These are phyloP conservation scores for Lacanobia wlatinum DNA, from an alignment of 2,888 invertebrate genomes.

Conservation along the genomic window DNA sequence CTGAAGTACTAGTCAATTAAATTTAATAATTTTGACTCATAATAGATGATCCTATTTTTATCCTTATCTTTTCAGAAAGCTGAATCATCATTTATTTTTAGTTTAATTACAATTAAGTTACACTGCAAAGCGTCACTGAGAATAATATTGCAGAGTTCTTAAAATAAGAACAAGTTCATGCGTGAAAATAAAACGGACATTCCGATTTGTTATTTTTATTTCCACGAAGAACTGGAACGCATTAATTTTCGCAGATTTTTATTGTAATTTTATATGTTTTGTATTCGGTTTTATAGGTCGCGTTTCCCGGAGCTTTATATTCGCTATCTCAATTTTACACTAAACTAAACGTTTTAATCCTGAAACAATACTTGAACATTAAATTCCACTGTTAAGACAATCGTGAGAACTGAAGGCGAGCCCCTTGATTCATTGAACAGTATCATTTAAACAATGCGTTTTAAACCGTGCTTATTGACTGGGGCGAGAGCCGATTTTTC, in stretches of 20 bases:
- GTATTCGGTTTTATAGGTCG: conserved; percentile 13
- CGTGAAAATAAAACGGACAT: not conserved
- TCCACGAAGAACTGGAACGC: conserved; percentile 23
- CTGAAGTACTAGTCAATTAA: conserved; percentile 8
- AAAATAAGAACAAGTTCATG: not conserved
- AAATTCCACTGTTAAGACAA: conserved; percentile 34
- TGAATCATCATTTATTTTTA: conserved; percentile 27
- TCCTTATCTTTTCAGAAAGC: conserved; percentile 14
- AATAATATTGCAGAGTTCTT: conserved; percentile 4
- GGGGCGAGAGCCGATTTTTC: conserved; percentile 48
- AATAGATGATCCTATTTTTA: conserved; percentile 25
- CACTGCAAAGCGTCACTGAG: not conserved
- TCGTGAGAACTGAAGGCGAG: conserved; percentile 50
- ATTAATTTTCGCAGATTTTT: conserved; percentile 7
- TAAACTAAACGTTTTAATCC: not conserved
- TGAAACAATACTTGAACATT: conserved; percentile 21
- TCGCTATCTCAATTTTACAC: not conserved
- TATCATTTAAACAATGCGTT: conserved; percentile 39
- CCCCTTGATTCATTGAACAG: conserved; percentile 43
- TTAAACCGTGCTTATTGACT: conserved; percentile 11
- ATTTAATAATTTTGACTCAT: conserved; percentile 26
- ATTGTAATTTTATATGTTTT: conserved; percentile 9
- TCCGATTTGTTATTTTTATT: not conserved
- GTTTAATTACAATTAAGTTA: conserved; percentile 9
- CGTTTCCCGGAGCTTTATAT: not conserved